Base-by-base conservation (phyloP, 64 coral and sea anemone genomes). In the Anthopleura sola region DNA sequence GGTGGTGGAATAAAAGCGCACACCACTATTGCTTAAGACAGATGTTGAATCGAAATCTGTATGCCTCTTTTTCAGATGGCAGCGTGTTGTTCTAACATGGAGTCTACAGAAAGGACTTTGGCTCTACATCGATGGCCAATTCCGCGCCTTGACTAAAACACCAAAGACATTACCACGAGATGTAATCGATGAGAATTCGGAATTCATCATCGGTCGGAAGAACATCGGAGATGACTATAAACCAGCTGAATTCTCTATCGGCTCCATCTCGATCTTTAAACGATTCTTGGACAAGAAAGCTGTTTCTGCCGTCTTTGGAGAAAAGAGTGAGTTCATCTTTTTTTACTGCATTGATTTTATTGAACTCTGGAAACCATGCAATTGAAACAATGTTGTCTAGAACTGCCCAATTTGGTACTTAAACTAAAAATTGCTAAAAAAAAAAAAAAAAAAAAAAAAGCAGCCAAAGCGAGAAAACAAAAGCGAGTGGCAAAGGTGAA, bases 101-200 rank as follows among this genome's bases (percentile, higher is more conserved):
- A 92, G 95, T 91, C 95, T 98, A 21, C 89, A 90, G 17, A 93
- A 98, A 32, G 95, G 95, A 11, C 77, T 98, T 17, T 94, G 92
- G 88, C 83, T 98, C 10, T 98, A 98, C 71, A 92, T 91, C n/a
- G 95, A 98, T 75, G 90, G 93, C 29, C 92, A 98, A 38, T 98
- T 98, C 84, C 92, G 95, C 77, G 93, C 87, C 24, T 98, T 83
- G 85, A 98, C 95, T 5, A 98, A 98, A 78, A 84, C 89, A 46
- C 95, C 95, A 10, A 94, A 93, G 60, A 98, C 90, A 38, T 75
- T 91, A 79, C 95, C 95, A 78, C 92, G 89, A 83, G 92, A 91
- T 20, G 36, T 91, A 28, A 77, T 88, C 17, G 54, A 55, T 21
- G 92, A 93, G 57, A 94, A 77, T 32, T 88, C 89, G 47, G 92